Evolutionary conservation across 1,140 invertebrate species (phyloP).

Genomic region (Trichomalopsis sarcophagae): DNA sequence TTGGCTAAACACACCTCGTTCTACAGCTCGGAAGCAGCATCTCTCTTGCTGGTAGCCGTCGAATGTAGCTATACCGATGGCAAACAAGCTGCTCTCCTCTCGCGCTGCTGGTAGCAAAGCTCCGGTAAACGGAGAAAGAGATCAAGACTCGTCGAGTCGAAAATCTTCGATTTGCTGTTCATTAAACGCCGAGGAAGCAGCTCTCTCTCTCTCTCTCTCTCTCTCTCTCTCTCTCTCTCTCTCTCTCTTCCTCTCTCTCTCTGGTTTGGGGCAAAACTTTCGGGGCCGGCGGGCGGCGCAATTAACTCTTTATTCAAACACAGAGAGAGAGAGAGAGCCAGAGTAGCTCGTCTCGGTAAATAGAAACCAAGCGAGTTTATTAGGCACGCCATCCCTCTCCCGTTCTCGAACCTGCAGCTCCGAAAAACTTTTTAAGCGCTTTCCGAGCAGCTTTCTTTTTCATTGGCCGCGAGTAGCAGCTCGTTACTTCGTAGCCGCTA

Average conservation of each 20-base stretch:
- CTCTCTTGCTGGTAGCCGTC: not conserved
- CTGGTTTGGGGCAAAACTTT: not conserved
- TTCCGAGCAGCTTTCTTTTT: constrained; percentile 36
- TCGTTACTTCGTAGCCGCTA: constrained; percentile 6
- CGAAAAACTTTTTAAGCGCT: constrained; percentile 44
- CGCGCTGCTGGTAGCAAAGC: not conserved
- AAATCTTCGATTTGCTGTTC: constrained; percentile 33
- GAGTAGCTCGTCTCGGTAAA: constrained; percentile 31
- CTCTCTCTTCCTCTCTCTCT: not conserved
- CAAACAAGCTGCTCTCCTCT: not conserved
- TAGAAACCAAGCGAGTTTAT: constrained; percentile 46
- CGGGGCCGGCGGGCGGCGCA: constrained; percentile 7
- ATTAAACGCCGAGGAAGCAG: not conserved
- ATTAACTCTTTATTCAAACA: constrained; percentile 53
- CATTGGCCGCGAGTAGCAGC: not conserved
- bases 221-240: not conserved
- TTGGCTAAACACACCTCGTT: not conserved
- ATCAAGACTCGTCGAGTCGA: constrained; percentile 7
- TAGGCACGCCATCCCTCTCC: not conserved
- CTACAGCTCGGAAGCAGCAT: not conserved
- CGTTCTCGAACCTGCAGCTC: not conserved
- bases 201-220: not conserved
- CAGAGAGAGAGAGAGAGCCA: constrained; percentile 14
- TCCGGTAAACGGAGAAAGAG: not conserved
- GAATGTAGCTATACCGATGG: not conserved